Conservation (phyloP, 2,888 invertebrate species). For the Nemoura dubitans region DNA sequence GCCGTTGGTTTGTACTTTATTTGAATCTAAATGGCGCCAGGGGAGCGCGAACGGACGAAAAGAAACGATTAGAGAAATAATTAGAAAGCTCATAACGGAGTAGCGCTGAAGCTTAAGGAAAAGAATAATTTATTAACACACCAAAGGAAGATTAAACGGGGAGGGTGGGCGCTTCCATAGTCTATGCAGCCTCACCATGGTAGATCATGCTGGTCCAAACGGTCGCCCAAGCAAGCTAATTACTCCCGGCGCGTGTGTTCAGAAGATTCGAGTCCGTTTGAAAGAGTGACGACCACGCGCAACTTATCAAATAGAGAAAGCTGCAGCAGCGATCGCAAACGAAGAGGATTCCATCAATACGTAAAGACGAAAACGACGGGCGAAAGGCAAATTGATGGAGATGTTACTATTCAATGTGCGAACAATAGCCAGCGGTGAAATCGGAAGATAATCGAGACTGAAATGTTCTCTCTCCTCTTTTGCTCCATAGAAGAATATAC, state of each 20-base stretch:
- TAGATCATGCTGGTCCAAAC: not conserved
- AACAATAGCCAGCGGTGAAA: slow-evolving; percentile 5
- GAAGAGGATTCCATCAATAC: not conserved
- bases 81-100: slow-evolving; percentile 1
- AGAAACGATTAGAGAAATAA: slow-evolving; percentile 29
- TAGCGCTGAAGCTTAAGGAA: not conserved
- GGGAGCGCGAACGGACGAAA: not conserved
- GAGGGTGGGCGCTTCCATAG: not conserved
- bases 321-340: not conserved
- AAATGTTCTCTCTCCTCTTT: not conserved
- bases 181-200: not conserved
- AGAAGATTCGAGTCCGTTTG: not conserved
- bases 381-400: slow-evolving; percentile 16
- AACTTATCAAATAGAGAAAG: not conserved
- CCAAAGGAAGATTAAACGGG: not conserved
- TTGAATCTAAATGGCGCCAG: not conserved
- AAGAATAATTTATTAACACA: slow-evolving; percentile 4
- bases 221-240: not conserved
- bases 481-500: not conserved
- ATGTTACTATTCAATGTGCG: slow-evolving; percentile 21
- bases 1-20: not conserved
- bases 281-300: not conserved
- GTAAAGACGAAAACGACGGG: not conserved
- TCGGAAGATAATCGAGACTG: not conserved
- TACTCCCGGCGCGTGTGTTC: not conserved